A percentile compares a stretch with the other conserved stretches of the same genome.
phyloP scores from a whole-genome alignment of 2,113 vertebrate species.

The Rana temporaria region DNA sequence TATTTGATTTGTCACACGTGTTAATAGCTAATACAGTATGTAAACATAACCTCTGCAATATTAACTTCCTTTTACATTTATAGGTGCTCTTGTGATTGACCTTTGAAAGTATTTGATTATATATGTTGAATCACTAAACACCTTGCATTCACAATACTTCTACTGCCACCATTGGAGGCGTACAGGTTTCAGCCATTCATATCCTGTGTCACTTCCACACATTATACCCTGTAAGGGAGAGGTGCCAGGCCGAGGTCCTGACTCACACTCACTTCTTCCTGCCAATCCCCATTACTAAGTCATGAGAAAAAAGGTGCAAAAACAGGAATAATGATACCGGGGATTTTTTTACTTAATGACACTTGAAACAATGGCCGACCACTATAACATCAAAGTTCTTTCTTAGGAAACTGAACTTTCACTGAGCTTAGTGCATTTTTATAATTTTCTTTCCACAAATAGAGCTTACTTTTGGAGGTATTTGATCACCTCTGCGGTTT shows the following conservation, averaged over 20 bases:
- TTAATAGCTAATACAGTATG: no score
- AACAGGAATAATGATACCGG: background rate
- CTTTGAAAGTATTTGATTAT: background rate
- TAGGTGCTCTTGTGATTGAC: background rate
- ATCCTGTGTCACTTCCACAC: background rate
- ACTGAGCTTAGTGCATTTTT: no score
- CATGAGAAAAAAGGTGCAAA: constrained; percentile 13
- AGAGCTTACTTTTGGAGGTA: no score
- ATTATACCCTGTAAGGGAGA: background rate
- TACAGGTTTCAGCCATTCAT: background rate
- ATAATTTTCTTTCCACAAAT: no score
- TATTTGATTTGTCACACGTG: no score
- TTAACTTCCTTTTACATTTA: no score
- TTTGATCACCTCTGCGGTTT: no score
- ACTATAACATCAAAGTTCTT: no score
- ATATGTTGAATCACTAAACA: background rate
- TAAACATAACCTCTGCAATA: no score
- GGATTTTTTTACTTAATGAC: background rate
- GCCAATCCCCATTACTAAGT: constrained; percentile 42
- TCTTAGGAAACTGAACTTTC: no score
- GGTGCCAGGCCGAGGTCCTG: constrained; percentile 6
- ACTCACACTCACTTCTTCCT: constrained; percentile 32
- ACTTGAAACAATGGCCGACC: background rate
- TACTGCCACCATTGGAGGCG: background rate
- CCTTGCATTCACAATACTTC: background rate